Percentiles rank a stretch among this genome's conserved stretches.
phyloP scores from a whole-genome alignment of 2,888 invertebrate species.

The Ophioninae sp. region DNA sequence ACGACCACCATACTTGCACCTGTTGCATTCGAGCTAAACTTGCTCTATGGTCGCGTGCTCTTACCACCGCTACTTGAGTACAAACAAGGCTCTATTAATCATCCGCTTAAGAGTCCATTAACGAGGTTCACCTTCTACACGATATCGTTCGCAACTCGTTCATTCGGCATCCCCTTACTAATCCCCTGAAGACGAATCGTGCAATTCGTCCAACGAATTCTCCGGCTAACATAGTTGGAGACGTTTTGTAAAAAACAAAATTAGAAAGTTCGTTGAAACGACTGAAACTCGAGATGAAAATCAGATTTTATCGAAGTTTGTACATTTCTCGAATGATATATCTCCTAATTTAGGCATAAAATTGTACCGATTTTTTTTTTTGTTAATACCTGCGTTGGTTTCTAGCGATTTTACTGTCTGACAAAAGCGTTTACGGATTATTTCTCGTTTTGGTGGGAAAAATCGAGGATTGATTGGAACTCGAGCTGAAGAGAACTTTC shows the following conservation, averaged over 20 bases:
- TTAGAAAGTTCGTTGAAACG: no score
- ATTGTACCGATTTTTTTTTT: no score
- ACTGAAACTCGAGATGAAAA: no score
- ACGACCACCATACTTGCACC: slow-evolving; percentile 48
- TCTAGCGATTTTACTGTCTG: no score
- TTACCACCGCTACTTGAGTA: slow-evolving; percentile 9
- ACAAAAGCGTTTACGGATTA: no score
- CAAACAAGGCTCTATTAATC: slow-evolving; percentile 23
- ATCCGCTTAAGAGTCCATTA: slow-evolving; percentile 13
- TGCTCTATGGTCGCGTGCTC: not conserved
- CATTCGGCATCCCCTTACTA: not conserved
- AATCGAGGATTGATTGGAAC: no score
- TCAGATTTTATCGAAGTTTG: no score
- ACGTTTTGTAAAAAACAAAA: not conserved
- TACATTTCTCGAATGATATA: no score
- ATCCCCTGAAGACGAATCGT: not conserved
- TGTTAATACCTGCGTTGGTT: no score
- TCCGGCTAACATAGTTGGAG: not conserved
- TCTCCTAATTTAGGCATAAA: no score
- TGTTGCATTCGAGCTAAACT: slow-evolving; percentile 51
- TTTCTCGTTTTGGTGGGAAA: no score
- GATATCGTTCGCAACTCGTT: not conserved
- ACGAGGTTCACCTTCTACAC: not conserved
- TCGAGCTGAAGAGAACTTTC: no score
- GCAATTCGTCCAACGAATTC: not conserved